phyloP scores from a whole-genome alignment of 2,888 invertebrate genomes.

The Gryllus longicercus region DNA sequence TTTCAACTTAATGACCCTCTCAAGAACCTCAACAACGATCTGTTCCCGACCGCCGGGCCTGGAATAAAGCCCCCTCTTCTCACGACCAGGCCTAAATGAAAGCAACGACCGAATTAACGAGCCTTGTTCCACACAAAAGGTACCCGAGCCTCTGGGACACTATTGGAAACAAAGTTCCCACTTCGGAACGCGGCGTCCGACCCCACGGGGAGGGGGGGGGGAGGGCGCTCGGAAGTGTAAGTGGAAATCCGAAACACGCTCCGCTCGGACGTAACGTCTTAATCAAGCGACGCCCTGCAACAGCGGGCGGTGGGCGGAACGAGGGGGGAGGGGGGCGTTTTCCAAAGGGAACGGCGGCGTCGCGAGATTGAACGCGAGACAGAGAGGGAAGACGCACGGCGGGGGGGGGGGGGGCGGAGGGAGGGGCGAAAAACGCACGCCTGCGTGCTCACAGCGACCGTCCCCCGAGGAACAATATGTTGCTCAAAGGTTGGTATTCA shows the following conservation, averaged over 20 bases:
- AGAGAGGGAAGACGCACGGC: not conserved
- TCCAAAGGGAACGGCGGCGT: not conserved
- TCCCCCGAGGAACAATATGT: not conserved
- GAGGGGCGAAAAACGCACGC: not conserved
- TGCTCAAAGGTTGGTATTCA: slow-evolving; percentile 17
- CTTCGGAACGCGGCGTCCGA: not conserved
- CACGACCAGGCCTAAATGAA: not conserved
- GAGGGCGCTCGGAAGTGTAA: not conserved
- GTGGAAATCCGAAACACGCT: not conserved
- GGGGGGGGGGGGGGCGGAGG: not conserved
- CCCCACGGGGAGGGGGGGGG: not conserved
- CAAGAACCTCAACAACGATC: too few relatives aligned
- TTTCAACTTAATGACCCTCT: too few relatives aligned
- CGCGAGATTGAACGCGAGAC: not conserved
- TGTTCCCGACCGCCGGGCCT: too few relatives aligned
- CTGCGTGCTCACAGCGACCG: not conserved
- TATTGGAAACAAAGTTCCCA: not conserved
- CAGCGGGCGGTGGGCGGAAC: not conserved
- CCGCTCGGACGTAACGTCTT: not conserved
- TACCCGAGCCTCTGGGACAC: not conserved
- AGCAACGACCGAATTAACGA: not conserved
- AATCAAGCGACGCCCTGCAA: not conserved
- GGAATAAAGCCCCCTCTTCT: too few relatives aligned
- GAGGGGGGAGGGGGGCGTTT: not conserved
- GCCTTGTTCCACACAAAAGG: not conserved